These are phyloP conservation scores for Xiphophorus couchianus DNA, from an alignment of 2,113 vertebrate genomes.

Conservation along the genomic window DNA sequence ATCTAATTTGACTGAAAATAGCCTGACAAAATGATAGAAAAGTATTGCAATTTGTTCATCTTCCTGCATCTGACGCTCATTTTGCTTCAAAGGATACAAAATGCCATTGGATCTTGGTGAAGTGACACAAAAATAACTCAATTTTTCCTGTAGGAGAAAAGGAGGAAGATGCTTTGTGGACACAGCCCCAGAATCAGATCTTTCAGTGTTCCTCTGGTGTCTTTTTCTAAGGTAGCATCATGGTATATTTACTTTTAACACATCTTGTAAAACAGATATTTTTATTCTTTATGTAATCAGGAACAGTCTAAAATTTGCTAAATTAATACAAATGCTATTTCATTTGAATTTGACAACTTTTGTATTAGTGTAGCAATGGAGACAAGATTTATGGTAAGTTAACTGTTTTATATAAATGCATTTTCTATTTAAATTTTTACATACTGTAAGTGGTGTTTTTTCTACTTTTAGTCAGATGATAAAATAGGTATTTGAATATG, in stretches of 20 bases:
- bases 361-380: no score
- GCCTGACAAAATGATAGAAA: conserved; percentile 92
- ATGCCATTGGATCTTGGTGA: conserved; percentile 83
- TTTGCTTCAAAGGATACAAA: conserved; percentile 92
- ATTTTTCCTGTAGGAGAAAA: conserved; percentile 62
- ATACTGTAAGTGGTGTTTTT: no score
- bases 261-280: not conserved
- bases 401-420: no score
- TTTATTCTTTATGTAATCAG: not conserved
- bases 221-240: not conserved
- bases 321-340: not conserved
- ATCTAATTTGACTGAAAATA: conserved; percentile 93
- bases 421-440: no score
- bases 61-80: conserved; percentile 82
- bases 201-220: conserved; percentile 19
- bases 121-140: conserved; percentile 80
- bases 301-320: not conserved
- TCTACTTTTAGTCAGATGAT: no score
- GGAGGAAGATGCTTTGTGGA: conserved; percentile 81
- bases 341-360: not conserved
- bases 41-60: conserved; percentile 93
- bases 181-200: conserved; percentile 44
- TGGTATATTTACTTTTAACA: not conserved
- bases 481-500: no score
- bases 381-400: no score